Evolutionary conservation across 2,797 vertebrate species (phyloP), one percentile per base, ranked within the genome.

Genomic region (Macroramphosus scolopax): DNA sequence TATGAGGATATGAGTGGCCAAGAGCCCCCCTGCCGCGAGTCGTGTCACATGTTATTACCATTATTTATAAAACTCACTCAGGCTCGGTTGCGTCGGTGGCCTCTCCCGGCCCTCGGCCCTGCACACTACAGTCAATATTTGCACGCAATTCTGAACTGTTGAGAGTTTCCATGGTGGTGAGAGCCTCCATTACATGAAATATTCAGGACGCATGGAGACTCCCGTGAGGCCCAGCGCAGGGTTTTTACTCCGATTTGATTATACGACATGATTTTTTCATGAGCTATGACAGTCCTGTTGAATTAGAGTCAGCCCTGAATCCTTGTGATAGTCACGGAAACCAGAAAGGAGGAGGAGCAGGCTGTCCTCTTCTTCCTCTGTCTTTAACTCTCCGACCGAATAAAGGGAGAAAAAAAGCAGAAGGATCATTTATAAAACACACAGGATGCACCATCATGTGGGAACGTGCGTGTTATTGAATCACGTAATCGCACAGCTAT

Each of bases 221-320:
- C 86, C 85, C 78, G 80, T 87, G 92, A 90, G 91, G 89, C 89
- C 78, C 80, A 81, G 91, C 88, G 80, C 89, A 88, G 86, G 84
- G 87, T 91, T 95, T 94, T 93, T 91, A 84, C 90, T 94, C 89
- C 92, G 89, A 93, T 95, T 95, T 94, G 92, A 95, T 95, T 88
- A 94, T 92, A 91, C 87, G 87, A 91, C 89, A 95, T 96, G 91
- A 93, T 95, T 96, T 91, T 96, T 96, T 94, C 92, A 96, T 96
- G 93, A 95, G 89, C 86, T 90, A 83, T 87, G 90, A 91, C 89
- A 95, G 93, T 94, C 94, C 87, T 88, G 80, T 89, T 80, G 85
- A 90, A 94, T 96, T 94, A 96, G 81, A 88, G 72, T 96, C 93
- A 95, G 90, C 82, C 77, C 78, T 81, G 85, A 82, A 88, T 85